A percentile compares a stretch with the other conserved stretches of the same genome.
Conservation (phyloP, 1,140 invertebrate genomes). For the Drosophila murphyi region DNA sequence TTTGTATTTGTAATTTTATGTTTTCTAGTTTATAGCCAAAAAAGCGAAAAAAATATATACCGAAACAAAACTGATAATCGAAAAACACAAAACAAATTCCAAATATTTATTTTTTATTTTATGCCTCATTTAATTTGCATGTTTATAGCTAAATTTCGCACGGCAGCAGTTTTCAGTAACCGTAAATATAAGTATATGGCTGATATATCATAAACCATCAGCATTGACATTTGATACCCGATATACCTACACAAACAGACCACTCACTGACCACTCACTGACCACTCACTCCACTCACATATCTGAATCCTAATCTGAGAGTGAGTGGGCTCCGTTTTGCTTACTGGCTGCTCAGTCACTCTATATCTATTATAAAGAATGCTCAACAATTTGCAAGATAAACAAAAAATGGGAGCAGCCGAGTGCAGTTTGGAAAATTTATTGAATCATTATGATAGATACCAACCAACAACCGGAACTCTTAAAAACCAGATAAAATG, state of each 20-base stretch:
- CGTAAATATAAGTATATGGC: slow-evolving; percentile 31
- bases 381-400: slow-evolving; percentile 34
- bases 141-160: slow-evolving; percentile 40
- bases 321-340: slow-evolving; percentile 49
- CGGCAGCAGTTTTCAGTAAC: slow-evolving; percentile 41
- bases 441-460: slow-evolving; percentile 2
- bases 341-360: slow-evolving; percentile 48
- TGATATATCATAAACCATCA: slow-evolving; percentile 72
- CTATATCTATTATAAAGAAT: neutral
- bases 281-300: neutral
- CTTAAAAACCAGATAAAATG: too few species aligned
- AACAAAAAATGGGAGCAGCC: slow-evolving; percentile 14
- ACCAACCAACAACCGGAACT: too few species aligned
- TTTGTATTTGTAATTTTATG: slow-evolving; percentile 69
- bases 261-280: slow-evolving; percentile 1
- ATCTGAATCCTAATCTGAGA: slow-evolving; percentile 29
- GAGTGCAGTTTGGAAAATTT: slow-evolving; percentile 27
- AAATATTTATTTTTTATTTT: slow-evolving; percentile 39
- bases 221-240: slow-evolving; percentile 70
- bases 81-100: slow-evolving; percentile 29
- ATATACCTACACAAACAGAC: slow-evolving; percentile 12
- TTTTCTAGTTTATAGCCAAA: slow-evolving; percentile 78
- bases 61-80: slow-evolving; percentile 65
- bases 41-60: slow-evolving; percentile 53
- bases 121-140: slow-evolving; percentile 50